Percentiles rank a stretch among this genome's conserved stretches.
These are phyloP conservation scores for Ramazzottius varieornatus DNA, from an alignment of 2,888 invertebrate genomes.

Conservation along the genomic window DNA sequence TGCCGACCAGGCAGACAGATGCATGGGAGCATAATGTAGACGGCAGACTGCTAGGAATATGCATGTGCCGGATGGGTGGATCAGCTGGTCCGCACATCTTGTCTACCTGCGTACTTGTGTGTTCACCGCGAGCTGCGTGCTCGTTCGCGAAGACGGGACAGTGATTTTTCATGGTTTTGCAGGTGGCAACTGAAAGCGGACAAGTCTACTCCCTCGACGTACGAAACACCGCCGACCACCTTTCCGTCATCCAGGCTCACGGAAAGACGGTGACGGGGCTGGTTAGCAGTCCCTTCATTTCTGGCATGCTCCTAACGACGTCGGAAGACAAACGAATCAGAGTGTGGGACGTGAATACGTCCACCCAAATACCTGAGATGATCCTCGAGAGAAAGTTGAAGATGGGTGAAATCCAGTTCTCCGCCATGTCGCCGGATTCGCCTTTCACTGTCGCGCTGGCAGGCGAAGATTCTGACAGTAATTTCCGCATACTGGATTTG, in stretches of 20 bases:
- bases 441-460: constrained; percentile 53
- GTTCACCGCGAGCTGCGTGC: no score
- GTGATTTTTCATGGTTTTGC: no score
- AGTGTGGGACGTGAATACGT: constrained; percentile 40
- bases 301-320: constrained; percentile 46
- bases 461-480: constrained; percentile 52
- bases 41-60: no score
- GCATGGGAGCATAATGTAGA: no score
- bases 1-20: no score
- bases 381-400: constrained; percentile 9
- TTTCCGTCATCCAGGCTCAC: neutral
- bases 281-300: constrained; percentile 40
- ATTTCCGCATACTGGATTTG: constrained; percentile 40
- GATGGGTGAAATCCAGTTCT: constrained; percentile 15
- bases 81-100: no score
- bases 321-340: constrained; percentile 55
- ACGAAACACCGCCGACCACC: neutral
- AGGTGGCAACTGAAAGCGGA: neutral
- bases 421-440: constrained; percentile 42
- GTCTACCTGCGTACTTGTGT: no score
- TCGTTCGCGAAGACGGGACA: no score
- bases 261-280: constrained; percentile 21
- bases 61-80: no score
- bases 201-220: neutral
- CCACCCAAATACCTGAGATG: constrained; percentile 14